Evolutionary conservation across 2,888 invertebrate species (phyloP).

Genomic region (Zootermopsis nevadensis): DNA sequence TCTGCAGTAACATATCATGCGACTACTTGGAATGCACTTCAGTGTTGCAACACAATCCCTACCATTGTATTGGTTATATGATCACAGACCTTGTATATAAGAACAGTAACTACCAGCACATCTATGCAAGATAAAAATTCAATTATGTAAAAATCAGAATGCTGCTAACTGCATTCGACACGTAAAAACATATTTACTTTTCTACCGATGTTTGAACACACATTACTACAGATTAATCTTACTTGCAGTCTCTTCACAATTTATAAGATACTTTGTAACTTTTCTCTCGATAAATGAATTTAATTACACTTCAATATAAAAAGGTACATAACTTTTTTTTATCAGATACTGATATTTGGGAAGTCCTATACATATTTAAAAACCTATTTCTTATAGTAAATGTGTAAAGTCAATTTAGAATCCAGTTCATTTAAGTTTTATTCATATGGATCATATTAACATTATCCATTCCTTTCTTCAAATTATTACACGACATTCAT

Average conservation of each 20-base stretch:
- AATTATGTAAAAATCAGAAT: slow-evolving; percentile 35
- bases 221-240: not conserved
- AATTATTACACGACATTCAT: slow-evolving; percentile 10
- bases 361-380: slow-evolving; percentile 25
- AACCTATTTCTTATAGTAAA: slow-evolving; percentile 26
- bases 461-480: not conserved
- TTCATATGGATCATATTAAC: not conserved
- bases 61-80: slow-evolving; percentile 13
- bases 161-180: not conserved
- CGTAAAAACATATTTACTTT: slow-evolving; percentile 35
- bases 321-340: slow-evolving; percentile 32
- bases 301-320: slow-evolving; percentile 38
- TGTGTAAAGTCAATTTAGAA: slow-evolving; percentile 30
- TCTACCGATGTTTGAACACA: slow-evolving; percentile 10
- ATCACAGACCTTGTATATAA: slow-evolving; percentile 26
- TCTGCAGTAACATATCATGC: not conserved
- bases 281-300: slow-evolving; percentile 26
- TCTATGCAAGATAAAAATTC: slow-evolving; percentile 28
- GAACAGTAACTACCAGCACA: slow-evolving; percentile 20
- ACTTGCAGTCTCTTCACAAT: slow-evolving; percentile 12
- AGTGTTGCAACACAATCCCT: not conserved
- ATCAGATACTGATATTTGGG: slow-evolving; percentile 14
- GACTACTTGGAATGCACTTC: slow-evolving; percentile 10
- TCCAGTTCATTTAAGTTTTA: slow-evolving; percentile 5
- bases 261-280: not conserved